A percentile compares a stretch with the other conserved stretches of the same genome.
phyloP scores from a whole-genome alignment of 2,888 invertebrate genomes.

The Catocala nupta region DNA sequence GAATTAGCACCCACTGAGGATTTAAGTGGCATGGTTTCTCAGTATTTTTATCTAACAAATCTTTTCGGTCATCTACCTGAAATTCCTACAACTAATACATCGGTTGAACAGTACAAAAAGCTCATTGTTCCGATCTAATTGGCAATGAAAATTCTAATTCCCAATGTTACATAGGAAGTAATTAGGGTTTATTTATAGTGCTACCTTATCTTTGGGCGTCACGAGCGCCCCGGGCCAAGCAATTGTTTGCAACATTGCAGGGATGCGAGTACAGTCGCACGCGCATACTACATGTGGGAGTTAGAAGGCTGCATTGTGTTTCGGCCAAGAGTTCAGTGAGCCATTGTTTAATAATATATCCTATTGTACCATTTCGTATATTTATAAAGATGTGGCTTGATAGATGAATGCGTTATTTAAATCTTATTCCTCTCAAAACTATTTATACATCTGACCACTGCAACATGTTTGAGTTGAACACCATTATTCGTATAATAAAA shows the following conservation, averaged over 20 bases:
- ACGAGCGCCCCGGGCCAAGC: conserved; percentile 60
- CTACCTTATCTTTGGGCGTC: conserved; percentile 76
- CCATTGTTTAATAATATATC: conserved; percentile 47
- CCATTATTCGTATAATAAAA: background rate
- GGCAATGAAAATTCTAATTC: conserved; percentile 64
- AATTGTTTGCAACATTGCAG: conserved; percentile 59
- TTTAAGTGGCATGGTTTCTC: background rate
- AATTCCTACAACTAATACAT: conserved; percentile 14
- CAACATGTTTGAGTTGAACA: too few relatives aligned
- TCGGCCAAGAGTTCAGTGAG: conserved; percentile 19
- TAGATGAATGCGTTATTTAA: background rate
- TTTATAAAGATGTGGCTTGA: background rate
- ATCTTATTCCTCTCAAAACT: background rate
- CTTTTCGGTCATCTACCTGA: conserved; percentile 10
- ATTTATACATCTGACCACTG: background rate
- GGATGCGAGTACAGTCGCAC: conserved; percentile 40
- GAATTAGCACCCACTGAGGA: too few relatives aligned
- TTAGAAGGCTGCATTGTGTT: conserved; percentile 42
- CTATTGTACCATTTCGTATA: conserved; percentile 26
- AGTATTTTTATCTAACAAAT: background rate
- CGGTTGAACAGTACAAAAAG: conserved; percentile 47
- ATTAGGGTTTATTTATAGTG: conserved; percentile 81
- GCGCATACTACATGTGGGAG: conserved; percentile 36
- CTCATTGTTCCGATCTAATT: conserved; percentile 63
- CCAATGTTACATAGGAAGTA: conserved; percentile 74